These are phyloP conservation scores for Salvelinus namaycush DNA, from an alignment of 2,113 vertebrate species.

Conservation along the genomic window DNA sequence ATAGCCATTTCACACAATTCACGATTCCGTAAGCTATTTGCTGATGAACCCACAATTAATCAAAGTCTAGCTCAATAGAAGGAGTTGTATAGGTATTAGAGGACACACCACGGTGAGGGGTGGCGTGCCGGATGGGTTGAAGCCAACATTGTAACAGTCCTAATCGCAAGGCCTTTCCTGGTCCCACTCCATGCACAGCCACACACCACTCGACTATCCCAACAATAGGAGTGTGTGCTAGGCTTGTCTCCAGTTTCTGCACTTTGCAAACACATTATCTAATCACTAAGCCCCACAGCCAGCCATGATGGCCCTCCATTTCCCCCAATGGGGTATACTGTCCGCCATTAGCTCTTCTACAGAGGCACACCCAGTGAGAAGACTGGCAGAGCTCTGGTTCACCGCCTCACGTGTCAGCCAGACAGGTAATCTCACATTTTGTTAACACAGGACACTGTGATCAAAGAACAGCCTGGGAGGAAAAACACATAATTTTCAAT, in stretches of 20 bases:
- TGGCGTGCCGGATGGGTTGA: conserved; percentile 4
- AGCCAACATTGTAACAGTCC: conserved; percentile 30
- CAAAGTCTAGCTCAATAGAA: conserved; percentile 25
- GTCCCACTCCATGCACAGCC: neutral
- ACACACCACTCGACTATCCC: conserved; percentile 10
- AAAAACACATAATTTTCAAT: conserved; percentile 34
- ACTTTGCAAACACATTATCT: conserved; percentile 46
- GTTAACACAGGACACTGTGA: conserved; percentile 40
- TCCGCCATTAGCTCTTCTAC: neutral
- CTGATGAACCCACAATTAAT: neutral
- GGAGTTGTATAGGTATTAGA: conserved; percentile 13
- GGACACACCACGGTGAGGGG: conserved; percentile 28
- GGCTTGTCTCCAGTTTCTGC: conserved; percentile 40
- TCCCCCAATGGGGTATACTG: conserved; percentile 10
- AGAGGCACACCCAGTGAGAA: conserved; percentile 16
- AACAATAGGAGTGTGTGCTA: conserved; percentile 28
- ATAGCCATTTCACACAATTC: no score
- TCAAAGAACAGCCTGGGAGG: neutral
- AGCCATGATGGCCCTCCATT: conserved; percentile 22
- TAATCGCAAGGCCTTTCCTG: conserved; percentile 13
- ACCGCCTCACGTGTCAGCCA: conserved; percentile 11
- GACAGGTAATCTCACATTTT: conserved; percentile 27
- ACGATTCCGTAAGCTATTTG: no score
- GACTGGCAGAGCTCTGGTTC: conserved; percentile 2
- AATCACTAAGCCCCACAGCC: conserved; percentile 36